Conservation (phyloP, 2,113 vertebrate species). For the Ceyx melanurus region DNA sequence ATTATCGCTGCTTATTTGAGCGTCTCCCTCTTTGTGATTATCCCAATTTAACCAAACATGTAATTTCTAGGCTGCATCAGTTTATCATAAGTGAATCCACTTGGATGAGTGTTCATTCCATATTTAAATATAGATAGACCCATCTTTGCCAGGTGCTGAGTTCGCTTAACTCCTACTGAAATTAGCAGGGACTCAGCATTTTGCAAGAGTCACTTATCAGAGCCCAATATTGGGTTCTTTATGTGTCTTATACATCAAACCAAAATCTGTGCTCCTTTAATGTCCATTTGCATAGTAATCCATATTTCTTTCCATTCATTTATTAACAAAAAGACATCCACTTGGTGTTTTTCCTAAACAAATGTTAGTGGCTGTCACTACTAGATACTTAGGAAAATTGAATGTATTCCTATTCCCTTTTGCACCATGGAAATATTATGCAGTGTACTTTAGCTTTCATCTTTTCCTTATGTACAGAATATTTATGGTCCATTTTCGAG, state of each 20-base stretch:
- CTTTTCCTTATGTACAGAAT: conserved; percentile 36
- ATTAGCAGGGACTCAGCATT: conserved; percentile 60
- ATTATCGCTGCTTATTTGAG: conserved; percentile 34
- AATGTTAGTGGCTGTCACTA: conserved; percentile 61
- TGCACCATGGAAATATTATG: conserved; percentile 38
- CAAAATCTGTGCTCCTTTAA: conserved; percentile 30
- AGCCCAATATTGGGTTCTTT: conserved; percentile 44
- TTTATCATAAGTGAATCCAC: conserved; percentile 47
- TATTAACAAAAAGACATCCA: conserved; percentile 41
- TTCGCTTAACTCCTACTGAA: conserved; percentile 45
- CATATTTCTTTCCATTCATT: conserved; percentile 54
- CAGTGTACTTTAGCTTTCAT: conserved; percentile 60
- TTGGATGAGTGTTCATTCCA: neutral
- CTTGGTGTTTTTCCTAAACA: conserved; percentile 47
- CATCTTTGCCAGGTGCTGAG: conserved; percentile 59
- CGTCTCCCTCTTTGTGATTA: conserved; percentile 29
- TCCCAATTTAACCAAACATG: conserved; percentile 42
- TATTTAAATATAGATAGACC: conserved; percentile 63
- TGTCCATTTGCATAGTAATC: conserved; percentile 30
- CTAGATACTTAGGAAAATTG: conserved; percentile 64
- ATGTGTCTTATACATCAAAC: conserved; percentile 37
- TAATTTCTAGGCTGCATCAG: conserved; percentile 47
- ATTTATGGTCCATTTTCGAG: conserved; percentile 63
- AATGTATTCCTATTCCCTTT: conserved; percentile 55
- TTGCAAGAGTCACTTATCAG: conserved; percentile 39